phyloP scores from a whole-genome alignment of 1,140 invertebrate species.

The Protaetia brevitarsis region DNA sequence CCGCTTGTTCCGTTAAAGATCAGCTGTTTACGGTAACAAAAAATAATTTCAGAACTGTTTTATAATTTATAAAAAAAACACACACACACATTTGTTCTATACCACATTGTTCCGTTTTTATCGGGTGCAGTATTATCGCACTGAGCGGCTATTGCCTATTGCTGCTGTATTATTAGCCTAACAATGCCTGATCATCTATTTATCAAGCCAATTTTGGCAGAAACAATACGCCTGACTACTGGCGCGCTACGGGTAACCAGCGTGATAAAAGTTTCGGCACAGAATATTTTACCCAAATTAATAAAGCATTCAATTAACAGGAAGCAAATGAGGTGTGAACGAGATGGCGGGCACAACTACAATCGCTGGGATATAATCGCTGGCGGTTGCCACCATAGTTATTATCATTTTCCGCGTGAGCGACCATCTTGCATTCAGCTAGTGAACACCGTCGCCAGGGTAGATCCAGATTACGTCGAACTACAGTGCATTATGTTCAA shows the following conservation, averaged over 20 bases:
- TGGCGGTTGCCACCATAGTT: background rate
- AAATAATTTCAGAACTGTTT: too few relatives aligned
- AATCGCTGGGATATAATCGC: background rate
- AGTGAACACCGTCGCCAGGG: background rate
- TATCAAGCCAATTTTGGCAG: background rate
- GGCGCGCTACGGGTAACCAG: background rate
- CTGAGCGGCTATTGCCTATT: too few relatives aligned
- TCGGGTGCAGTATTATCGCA: too few relatives aligned
- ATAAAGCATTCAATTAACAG: conserved; percentile 11
- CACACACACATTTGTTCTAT: too few relatives aligned
- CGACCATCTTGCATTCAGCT: conserved; percentile 8
- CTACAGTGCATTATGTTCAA: conserved; percentile 5
- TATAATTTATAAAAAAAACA: too few relatives aligned
- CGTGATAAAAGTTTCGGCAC: background rate
- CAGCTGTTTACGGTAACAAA: too few relatives aligned
- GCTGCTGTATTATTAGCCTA: too few relatives aligned
- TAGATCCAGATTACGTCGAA: background rate
- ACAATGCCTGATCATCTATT: too few relatives aligned
- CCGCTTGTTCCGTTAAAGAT: too few relatives aligned
- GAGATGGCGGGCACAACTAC: background rate
- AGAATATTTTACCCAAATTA: conserved; percentile 7
- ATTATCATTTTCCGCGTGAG: conserved; percentile 11
- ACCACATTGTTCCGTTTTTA: too few relatives aligned
- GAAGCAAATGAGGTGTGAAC: conserved; percentile 5
- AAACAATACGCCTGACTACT: background rate